Evolutionary conservation across 2,888 invertebrate genomes (phyloP).

Genomic region (Lymantria dispar): DNA sequence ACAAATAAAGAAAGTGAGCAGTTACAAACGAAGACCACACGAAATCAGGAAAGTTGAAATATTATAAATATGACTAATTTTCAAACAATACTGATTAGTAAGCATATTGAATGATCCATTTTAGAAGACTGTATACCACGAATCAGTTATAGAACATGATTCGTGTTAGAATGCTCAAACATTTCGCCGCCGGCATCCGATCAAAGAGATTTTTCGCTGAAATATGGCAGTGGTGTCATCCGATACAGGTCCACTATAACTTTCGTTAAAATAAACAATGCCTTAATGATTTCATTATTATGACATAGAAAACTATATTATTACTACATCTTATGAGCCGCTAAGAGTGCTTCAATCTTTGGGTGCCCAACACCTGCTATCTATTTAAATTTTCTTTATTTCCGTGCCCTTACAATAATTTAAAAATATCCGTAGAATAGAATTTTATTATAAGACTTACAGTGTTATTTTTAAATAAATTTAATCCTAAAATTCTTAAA

Average conservation of each 20-base stretch:
- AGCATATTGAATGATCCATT: slow-evolving; percentile 49
- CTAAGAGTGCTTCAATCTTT: no score
- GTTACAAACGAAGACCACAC: not conserved
- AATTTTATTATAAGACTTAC: no score
- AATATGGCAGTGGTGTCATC: slow-evolving; percentile 57
- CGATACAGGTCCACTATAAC: slow-evolving; percentile 36
- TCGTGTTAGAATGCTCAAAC: slow-evolving; percentile 79
- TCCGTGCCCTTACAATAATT: no score
- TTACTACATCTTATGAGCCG: no score
- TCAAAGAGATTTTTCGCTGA: slow-evolving; percentile 73
- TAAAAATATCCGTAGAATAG: no score
- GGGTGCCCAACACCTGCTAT: no score
- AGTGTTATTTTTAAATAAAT: no score
- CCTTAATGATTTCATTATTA: no score
- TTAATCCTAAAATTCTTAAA: no score
- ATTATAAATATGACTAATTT: slow-evolving; percentile 22
- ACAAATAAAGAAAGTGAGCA: not conserved
- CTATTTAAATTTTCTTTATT: no score
- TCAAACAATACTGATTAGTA: slow-evolving; percentile 25
- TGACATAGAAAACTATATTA: no score
- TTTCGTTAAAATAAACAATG: not conserved
- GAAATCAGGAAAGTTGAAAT: slow-evolving; percentile 9
- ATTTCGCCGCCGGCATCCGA: slow-evolving; percentile 59
- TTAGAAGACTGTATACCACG: slow-evolving; percentile 53
- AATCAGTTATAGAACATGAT: slow-evolving; percentile 41